Evolutionary conservation across 2,888 invertebrate genomes (phyloP).

Genomic region (Drosophila merina): DNA sequence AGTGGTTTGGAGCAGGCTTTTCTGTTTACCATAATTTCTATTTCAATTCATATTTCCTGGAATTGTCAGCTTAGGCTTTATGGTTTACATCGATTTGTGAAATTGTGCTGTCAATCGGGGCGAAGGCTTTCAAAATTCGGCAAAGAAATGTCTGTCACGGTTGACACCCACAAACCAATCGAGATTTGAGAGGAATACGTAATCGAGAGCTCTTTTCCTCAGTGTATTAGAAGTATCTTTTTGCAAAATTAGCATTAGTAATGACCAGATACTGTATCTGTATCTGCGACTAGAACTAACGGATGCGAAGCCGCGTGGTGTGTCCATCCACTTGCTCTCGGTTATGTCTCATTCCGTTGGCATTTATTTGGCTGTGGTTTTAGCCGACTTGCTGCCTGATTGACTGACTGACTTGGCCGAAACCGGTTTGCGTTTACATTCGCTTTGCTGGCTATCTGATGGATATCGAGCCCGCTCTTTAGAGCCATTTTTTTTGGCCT

Average conservation of each 20-base stretch:
- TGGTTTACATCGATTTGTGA: constrained; percentile 22
- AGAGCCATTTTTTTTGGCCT: constrained; percentile 14
- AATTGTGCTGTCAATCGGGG: constrained; percentile 38
- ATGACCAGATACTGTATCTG: constrained; percentile 29
- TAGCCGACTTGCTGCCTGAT: constrained; percentile 39
- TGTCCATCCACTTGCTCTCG: constrained; percentile 63
- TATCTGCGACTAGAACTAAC: constrained; percentile 39
- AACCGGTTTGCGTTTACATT: constrained; percentile 61
- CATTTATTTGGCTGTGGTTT: constrained; percentile 63
- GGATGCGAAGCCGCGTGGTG: constrained; percentile 4
- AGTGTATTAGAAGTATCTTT: constrained; percentile 52
- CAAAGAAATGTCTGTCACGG: constrained; percentile 27
- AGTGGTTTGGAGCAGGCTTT: neutral
- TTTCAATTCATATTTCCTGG: constrained; percentile 8
- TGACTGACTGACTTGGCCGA: constrained; percentile 40
- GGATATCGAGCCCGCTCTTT: constrained; percentile 22
- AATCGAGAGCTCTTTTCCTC: neutral
- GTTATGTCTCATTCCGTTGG: constrained; percentile 69
- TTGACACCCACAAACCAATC: constrained; percentile 18
- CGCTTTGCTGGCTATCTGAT: neutral
- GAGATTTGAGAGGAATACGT: neutral
- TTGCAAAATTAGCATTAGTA: constrained; percentile 50
- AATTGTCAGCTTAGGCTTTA: constrained; percentile 16
- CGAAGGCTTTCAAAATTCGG: constrained; percentile 31
- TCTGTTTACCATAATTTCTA: neutral